Conservation (phyloP, 2,888 invertebrate genomes). For the Tetragnatha montana region DNA sequence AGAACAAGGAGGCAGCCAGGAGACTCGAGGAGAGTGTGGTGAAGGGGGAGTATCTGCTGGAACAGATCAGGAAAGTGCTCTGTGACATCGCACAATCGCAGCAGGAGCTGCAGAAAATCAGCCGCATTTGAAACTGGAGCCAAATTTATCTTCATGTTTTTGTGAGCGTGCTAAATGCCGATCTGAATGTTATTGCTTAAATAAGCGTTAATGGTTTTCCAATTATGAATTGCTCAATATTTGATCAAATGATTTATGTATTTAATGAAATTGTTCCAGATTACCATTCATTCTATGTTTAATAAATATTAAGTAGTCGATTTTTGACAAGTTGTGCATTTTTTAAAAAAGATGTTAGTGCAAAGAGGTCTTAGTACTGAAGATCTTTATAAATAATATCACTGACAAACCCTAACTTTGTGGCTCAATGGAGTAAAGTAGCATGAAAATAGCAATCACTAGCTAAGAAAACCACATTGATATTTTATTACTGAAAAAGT, state of each 20-base stretch:
- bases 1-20: conserved; percentile 94
- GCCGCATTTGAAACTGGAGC: conserved; percentile 21
- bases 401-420: too few relatives aligned
- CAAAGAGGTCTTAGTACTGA: too few relatives aligned
- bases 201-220: neutral
- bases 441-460: too few relatives aligned
- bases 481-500: too few relatives aligned
- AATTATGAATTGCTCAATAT: neutral
- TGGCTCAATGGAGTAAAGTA: too few relatives aligned
- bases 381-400: too few relatives aligned
- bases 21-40: conserved; percentile 88
- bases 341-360: too few relatives aligned
- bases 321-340: too few relatives aligned
- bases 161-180: neutral
- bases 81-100: conserved; percentile 95
- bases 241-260: neutral
- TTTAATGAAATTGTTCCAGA: too few relatives aligned
- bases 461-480: too few relatives aligned
- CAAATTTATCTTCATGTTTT: neutral
- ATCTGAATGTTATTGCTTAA: neutral
- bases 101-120: conserved; percentile 76
- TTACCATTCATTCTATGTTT: too few relatives aligned
- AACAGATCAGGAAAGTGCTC: conserved; percentile 91
- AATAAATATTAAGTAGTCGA: too few relatives aligned
- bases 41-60: conserved; percentile 89